Evolutionary conservation across 1,140 invertebrate genomes (phyloP), one percentile per base, ranked within the genome.

Genomic region (Drosophila burlai): DNA sequence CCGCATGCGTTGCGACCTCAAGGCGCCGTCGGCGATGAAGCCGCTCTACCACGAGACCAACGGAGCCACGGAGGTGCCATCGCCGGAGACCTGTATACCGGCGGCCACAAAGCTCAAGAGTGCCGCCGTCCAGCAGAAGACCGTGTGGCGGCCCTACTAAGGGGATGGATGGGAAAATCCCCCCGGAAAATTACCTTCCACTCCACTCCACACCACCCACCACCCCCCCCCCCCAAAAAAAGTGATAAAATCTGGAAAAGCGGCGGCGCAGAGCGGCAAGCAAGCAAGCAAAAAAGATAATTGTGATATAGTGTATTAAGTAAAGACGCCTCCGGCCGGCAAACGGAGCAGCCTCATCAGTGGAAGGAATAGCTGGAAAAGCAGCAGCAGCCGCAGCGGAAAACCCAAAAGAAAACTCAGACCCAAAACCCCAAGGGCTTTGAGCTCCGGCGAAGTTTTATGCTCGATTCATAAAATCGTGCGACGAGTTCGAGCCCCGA

Each of bases 121-220:
- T 36, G 83, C 94, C 7, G 93, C 94, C 80, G 93, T 94, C 29
- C 92, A 93, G 21, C 94, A 95, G 18, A 96, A 96, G 93, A 94
- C 95, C 16, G 96, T 97, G 13, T 97, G 96, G 96, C 94, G 96
- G 82, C 96, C 96, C 16, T 97, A 97, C 93, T 97, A 94, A 26
- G 15, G 94, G 47, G 16, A 36, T n/a, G 45, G 11, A 6, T 2
- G 18, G 15, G 15, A n/a, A 7, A 9, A 11, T 36, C 6, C 13
- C 16, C 1, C 16, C 4, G 18, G 47, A 4, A 49, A 45, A 46
- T 21, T 13, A 10, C 34, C 18, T 9, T 45, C 13, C 11, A 38
- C 7, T 26, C 31, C 31, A 21, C 4, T n/a, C n/a, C n/a, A 8
- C n/a, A n/a, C 8, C n/a, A n/a, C 34, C 18, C 11, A 9, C 21